Base-by-base conservation (phyloP, 2,888 invertebrate genomes). In the Eupithecia subumbrata region DNA sequence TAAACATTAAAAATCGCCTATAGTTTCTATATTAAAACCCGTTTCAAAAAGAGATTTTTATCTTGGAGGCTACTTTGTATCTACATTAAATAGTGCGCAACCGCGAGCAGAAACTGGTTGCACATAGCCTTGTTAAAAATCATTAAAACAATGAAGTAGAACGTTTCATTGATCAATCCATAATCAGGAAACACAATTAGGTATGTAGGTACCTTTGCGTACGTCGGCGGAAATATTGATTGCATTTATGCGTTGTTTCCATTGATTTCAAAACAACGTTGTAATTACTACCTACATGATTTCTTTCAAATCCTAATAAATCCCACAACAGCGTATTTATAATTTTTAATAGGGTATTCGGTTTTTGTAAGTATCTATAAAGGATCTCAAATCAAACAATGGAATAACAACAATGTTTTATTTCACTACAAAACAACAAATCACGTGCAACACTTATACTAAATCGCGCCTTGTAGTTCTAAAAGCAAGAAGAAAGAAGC, bases 381-480 rank as follows among this genome's bases (percentile, higher is more conserved):
- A 22, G 60, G 60, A 25, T 60, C 60, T 25, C 60, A 60, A 81
- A 84, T 84, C 81, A 87, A 80, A 84, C 80, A 81, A 81, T 75
- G 80, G 78, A 75, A 76, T 79, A 79, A 81, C 82, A 79, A 87
- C 81, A 85, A 84, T 73, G 70, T 83, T 84, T 86, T 88, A 86
- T 88, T 83, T 76, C 25, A 60, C 25, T 25, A 84, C 40, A 83
- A 77, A 85, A 83, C 76, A 83, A 81, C 74, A 83, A 83, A 85
- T 80, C 80, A 80, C 82, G 87, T 88, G 88, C 84, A 77, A 76
- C 69, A 73, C 70, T 70, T 71, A 76, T 84, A 82, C 84, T 90
- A 89, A 86, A 86, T 85, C 85, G 89, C 89, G 91, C 90, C 87
- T 88, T 89, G 90, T 88, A 89, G 88, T 86, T 86, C 82, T 73